Percentiles rank a stretch among this genome's conserved stretches.
These are phyloP conservation scores for Panopea generosa DNA, from an alignment of 2,888 invertebrate genomes.

Conservation along the genomic window DNA sequence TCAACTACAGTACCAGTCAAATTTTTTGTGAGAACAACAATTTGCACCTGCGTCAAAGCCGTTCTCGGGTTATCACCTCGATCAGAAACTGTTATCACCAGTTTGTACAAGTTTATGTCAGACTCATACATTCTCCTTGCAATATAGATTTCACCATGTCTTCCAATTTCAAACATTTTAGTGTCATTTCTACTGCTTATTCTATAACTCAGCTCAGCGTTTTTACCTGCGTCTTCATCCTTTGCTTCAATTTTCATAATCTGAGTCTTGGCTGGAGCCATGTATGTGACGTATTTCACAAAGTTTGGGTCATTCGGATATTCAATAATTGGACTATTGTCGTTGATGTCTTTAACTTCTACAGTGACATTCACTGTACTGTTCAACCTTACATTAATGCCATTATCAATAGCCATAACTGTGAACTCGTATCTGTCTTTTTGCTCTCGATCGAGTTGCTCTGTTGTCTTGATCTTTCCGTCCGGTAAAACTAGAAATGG, in stretches of 20 bases:
- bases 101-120: constrained; percentile 65
- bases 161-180: constrained; percentile 63
- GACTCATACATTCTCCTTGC: constrained; percentile 48
- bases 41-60: constrained; percentile 53
- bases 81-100: constrained; percentile 73
- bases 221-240: constrained; percentile 74
- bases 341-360: constrained; percentile 79
- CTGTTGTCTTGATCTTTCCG: constrained; percentile 71
- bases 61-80: constrained; percentile 63
- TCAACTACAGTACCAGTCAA: constrained; percentile 40
- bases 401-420: constrained; percentile 77
- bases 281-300: constrained; percentile 69
- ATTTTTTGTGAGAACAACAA: constrained; percentile 67
- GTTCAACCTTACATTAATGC: constrained; percentile 65
- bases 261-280: constrained; percentile 69
- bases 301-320: constrained; percentile 72
- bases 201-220: constrained; percentile 69
- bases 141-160: constrained; percentile 62
- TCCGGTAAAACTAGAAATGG: constrained; percentile 74
- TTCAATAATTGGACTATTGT: constrained; percentile 77
- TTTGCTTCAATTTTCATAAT: constrained; percentile 69
- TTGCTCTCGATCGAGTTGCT: constrained; percentile 74
- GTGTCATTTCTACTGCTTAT: constrained; percentile 71
- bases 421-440: constrained; percentile 68
- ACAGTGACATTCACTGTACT: constrained; percentile 74